Evolutionary conservation across 2,113 vertebrate species (phyloP), one percentile per base, ranked within the genome.

Genomic region (Oncorhynchus masou): DNA sequence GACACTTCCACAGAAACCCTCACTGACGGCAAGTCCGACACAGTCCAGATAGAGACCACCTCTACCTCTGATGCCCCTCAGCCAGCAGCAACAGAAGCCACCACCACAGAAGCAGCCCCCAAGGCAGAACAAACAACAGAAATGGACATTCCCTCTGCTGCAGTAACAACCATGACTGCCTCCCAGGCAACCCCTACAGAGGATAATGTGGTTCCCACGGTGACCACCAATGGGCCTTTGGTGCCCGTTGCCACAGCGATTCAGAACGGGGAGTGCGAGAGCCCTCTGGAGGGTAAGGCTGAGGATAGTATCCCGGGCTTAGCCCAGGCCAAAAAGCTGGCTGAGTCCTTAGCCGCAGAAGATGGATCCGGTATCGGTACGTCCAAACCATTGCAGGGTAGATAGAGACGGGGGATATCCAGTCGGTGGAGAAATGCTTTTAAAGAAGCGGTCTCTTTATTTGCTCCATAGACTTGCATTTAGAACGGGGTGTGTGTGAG

Each of bases 261-360:
- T 0, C 92, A 91, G 0, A 87, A 94, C 0, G 83, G 94, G 74
- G 93, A 94, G 60, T 79, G 92, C 49, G 94, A 94, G 88, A 94
- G 88, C 85, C 84, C 94, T 2, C 86, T 93, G 81, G 94, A 92
- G 75, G 92, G 94, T 91, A 95, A 95, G 88, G 84, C 51, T 77
- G 95, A 95, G 0, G 95, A 96, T 65, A 94, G 86, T 78, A 91
- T 96, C 81, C 92, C 94, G 3, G 96, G 96, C 80, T 93, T 99
- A 77, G 95, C 96, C 86, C 95, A 96, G 91, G 95, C 96, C 91
- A 99, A 98, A 93, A 95, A 98, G 92, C 96, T 99, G 34, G 96
- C 96, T 0, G 95, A 97, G 93, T 95, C 96, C 91, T 95, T 99
- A 74, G 96, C 96, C 0, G 93, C 94, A 0, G 95, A 98, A 13